Percentiles rank a stretch among this genome's conserved stretches.
phyloP scores from a whole-genome alignment of 2,797 vertebrate species.

The Tokudaia muenninki region DNA sequence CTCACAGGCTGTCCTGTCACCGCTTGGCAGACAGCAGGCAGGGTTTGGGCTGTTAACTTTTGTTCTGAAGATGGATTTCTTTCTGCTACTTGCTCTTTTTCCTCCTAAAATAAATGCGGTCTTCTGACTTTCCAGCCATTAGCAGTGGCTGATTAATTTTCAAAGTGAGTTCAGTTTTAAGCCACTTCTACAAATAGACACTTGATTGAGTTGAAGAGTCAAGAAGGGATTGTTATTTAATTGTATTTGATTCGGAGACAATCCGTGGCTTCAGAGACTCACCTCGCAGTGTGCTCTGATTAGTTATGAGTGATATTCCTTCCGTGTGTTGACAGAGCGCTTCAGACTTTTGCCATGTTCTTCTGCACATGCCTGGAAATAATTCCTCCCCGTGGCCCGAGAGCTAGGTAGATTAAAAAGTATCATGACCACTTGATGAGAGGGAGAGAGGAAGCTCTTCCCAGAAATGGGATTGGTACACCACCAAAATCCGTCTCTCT shows the following conservation, averaged over 20 bases:
- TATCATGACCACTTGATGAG: not conserved
- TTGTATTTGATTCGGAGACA: conserved; percentile 76
- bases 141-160: conserved; percentile 83
- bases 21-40: conserved; percentile 81
- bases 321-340: conserved; percentile 35
- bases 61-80: not conserved
- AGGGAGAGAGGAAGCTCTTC: not conserved
- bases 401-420: not conserved
- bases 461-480: not conserved
- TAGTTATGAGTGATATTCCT: conserved; percentile 66
- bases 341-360: not conserved
- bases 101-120: conserved; percentile 73
- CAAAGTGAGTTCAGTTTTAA: conserved; percentile 81
- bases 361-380: not conserved
- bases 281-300: conserved; percentile 60
- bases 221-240: conserved; percentile 79
- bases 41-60: conserved; percentile 76
- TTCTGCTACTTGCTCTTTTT: conserved; percentile 33
- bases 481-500: not conserved
- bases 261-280: conserved; percentile 60
- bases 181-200: conserved; percentile 80
- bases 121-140: conserved; percentile 77
- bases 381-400: not conserved
- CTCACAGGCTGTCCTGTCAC: conserved; percentile 82
- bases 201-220: conserved; percentile 76